phyloP scores from a whole-genome alignment of 2,797 vertebrate genomes.

The Oreochromis grahami region DNA sequence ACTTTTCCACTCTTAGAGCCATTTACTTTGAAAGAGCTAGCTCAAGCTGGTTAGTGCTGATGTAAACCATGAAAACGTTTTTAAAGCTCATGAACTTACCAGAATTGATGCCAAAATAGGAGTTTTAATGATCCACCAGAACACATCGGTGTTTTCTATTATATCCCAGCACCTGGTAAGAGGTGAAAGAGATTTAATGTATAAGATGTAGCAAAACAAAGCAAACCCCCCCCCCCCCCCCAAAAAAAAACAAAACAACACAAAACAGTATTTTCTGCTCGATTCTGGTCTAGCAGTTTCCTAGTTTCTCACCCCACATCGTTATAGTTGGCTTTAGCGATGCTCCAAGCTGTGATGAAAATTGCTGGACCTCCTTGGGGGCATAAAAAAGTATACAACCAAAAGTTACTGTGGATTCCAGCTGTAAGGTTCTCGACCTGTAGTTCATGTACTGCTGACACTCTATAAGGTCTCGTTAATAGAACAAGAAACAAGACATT shows the following conservation, averaged over 20 bases:
- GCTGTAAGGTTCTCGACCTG: background rate
- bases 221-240: fast-evolving
- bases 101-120: conserved; percentile 92
- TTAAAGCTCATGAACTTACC: conserved; percentile 71
- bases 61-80: background rate
- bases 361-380: conserved; percentile 85
- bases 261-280: background rate
- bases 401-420: background rate
- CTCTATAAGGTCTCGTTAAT: background rate
- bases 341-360: conserved; percentile 89
- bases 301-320: conserved; percentile 73
- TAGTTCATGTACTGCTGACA: background rate
- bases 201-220: conserved; percentile 2
- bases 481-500: background rate
- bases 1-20: background rate
- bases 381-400: background rate
- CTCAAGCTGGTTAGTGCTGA: background rate
- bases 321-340: conserved; percentile 82
- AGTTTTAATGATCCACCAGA: conserved; percentile 97
- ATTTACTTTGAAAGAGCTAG: background rate
- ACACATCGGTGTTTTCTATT: conserved; percentile 78
- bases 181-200: background rate
- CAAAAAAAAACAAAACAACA: background rate
- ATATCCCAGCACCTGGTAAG: conserved; percentile 90
- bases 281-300: background rate